Evolutionary conservation across 2,113 vertebrate genomes (phyloP).

Genomic region (Periophthalmus modestus): DNA sequence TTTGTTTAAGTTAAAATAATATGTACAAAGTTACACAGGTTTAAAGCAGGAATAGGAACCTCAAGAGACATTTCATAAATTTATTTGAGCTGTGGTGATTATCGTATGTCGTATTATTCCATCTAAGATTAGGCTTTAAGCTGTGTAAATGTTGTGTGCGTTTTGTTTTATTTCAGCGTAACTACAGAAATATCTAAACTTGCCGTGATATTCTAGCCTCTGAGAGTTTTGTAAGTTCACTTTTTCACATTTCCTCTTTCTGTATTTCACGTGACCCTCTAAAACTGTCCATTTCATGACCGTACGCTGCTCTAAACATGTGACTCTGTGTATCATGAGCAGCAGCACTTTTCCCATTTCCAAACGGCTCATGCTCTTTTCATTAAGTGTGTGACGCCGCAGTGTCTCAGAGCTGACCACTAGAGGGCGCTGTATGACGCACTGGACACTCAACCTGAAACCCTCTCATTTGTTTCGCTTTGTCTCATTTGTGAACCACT

Average conservation of each 20-base stretch:
- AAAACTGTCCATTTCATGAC: slow-evolving; percentile 8
- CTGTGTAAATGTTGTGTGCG: no score
- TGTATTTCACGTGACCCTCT: neutral
- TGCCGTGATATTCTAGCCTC: neutral
- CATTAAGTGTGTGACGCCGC: slow-evolving; percentile 34
- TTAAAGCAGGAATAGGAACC: neutral
- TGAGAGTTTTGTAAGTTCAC: neutral
- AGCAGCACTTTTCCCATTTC: slow-evolving; percentile 31
- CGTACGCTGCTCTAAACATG: neutral
- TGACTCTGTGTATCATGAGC: slow-evolving; percentile 30
- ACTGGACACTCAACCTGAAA: neutral
- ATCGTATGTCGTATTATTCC: no score
- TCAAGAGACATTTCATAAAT: neutral
- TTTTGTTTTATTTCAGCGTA: no score
- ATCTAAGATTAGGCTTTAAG: no score
- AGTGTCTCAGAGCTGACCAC: slow-evolving; percentile 15
- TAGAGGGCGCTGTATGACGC: slow-evolving; percentile 27
- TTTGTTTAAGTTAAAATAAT: neutral
- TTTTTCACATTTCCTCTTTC: neutral
- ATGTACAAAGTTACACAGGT: neutral
- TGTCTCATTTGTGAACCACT: neutral
- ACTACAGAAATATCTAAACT: neutral
- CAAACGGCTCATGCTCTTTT: slow-evolving; percentile 37
- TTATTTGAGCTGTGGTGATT: no score
- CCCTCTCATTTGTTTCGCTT: neutral